A percentile compares a stretch with the other conserved stretches of the same genome.
Evolutionary conservation across 2,888 invertebrate species (phyloP).

Genomic region (Drosophila imparisetae): DNA sequence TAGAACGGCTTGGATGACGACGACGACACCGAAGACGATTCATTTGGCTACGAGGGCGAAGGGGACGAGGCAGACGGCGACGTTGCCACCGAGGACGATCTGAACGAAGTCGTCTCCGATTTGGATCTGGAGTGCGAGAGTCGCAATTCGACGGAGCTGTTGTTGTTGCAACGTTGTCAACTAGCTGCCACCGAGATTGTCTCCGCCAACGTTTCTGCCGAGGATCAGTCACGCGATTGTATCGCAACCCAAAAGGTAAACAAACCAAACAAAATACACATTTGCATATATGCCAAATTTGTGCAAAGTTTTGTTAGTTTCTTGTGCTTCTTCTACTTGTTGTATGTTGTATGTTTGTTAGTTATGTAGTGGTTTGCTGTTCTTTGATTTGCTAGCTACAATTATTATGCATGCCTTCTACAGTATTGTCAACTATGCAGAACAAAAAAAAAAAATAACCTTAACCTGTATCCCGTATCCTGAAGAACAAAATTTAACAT

Average conservation of each 20-base stretch:
- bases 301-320: conserved; percentile 43
- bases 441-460: conserved; percentile 8
- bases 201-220: conserved; percentile 45
- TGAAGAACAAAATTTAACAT: conserved; percentile 1
- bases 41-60: conserved; percentile 72
- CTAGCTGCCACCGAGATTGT: conserved; percentile 61
- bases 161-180: conserved; percentile 68
- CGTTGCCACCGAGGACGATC: conserved; percentile 82
- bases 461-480: conserved; percentile 22
- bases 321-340: conserved; percentile 16
- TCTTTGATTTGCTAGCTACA: conserved; percentile 43
- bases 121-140: conserved; percentile 75
- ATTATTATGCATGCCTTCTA: conserved; percentile 66
- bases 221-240: conserved; percentile 80
- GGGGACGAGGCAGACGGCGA: conserved; percentile 54
- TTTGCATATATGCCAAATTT: conserved; percentile 57
- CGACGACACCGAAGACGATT: conserved; percentile 70
- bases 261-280: conserved; percentile 5
- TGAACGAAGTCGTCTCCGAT: conserved; percentile 81
- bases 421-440: conserved; percentile 72
- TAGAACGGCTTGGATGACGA: conserved; percentile 80
- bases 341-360: conserved; percentile 31
- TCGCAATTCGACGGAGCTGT: conserved; percentile 67
- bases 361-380: conserved; percentile 40
- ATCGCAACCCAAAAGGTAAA: conserved; percentile 80